A percentile compares a stretch with the other conserved stretches of the same genome.
Evolutionary conservation across 2,797 vertebrate species (phyloP).

Genomic region (Kryptopterus vitreolus): DNA sequence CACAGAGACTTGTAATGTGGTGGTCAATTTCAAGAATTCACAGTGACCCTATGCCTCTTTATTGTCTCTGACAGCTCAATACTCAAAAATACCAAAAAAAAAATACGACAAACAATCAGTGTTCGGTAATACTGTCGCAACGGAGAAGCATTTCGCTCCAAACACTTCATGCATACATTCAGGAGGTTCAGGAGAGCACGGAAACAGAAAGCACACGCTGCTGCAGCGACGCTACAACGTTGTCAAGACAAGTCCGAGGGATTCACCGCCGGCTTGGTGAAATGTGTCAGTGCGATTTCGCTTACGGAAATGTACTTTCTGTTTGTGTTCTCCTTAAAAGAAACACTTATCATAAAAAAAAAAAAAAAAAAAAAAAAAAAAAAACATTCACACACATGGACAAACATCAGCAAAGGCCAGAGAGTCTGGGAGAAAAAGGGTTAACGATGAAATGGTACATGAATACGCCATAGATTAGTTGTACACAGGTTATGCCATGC

Average conservation of each 20-base stretch:
- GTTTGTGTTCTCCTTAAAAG: conserved; percentile 68
- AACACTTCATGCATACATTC: conserved; percentile 83
- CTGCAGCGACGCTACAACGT: conserved; percentile 64
- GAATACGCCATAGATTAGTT: conserved; percentile 67
- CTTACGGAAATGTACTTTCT: conserved; percentile 68
- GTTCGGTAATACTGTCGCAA: conserved; percentile 79
- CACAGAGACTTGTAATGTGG: conserved; percentile 18
- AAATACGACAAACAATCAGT: conserved; percentile 30
- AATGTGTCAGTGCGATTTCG: conserved; percentile 65
- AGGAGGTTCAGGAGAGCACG: conserved; percentile 68
- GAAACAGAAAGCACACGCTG: conserved; percentile 51
- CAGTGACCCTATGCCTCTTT: conserved; percentile 63
- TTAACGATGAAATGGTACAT: conserved; percentile 68
- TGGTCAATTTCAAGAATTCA: conserved; percentile 65
- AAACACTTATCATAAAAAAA: conserved; percentile 59
- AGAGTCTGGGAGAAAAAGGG: conserved; percentile 48
- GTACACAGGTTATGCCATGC: conserved; percentile 76
- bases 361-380: not conserved
- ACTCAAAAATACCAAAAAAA: conserved; percentile 53
- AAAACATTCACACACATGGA: not conserved
- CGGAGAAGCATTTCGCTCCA: conserved; percentile 64
- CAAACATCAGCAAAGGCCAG: conserved; percentile 60
- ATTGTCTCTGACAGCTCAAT: conserved; percentile 57
- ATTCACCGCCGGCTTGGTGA: conserved; percentile 48
- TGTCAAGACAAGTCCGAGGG: conserved; percentile 56